These are phyloP conservation scores for Colossoma macropomum DNA, from an alignment of 2,113 vertebrate genomes.

Conservation along the genomic window DNA sequence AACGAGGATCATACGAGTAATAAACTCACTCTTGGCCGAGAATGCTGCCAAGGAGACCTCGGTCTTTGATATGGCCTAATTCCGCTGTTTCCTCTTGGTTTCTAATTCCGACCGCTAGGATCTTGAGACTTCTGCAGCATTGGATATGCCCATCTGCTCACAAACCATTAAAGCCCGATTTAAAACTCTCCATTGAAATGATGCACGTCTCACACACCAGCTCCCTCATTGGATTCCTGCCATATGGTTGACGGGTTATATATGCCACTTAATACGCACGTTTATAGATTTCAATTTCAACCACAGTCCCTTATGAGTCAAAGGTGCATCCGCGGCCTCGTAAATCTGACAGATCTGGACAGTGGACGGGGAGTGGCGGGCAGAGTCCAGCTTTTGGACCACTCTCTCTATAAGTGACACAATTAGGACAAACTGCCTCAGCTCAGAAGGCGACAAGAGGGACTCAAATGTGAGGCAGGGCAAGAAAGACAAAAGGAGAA, in stretches of 20 bases:
- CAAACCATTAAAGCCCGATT: constrained; percentile 22
- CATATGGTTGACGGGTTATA: constrained; percentile 15
- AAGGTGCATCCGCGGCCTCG: constrained; percentile 16
- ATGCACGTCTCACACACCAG: constrained; percentile 25
- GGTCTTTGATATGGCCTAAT: constrained; percentile 31
- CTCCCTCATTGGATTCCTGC: constrained; percentile 19
- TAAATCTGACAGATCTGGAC: neutral
- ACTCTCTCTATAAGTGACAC: constrained; percentile 27
- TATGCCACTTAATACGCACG: constrained; percentile 26
- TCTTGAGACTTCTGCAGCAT: neutral
- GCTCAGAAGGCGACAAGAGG: constrained; percentile 17
- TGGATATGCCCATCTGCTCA: neutral
- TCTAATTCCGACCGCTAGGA: constrained; percentile 20
- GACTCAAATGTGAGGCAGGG: neutral
- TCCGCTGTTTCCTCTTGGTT: constrained; percentile 34
- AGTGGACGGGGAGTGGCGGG: no score
- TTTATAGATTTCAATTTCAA: constrained; percentile 41
- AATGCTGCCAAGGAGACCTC: constrained; percentile 27
- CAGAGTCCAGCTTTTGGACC: constrained; percentile 11
- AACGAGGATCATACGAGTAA: constrained; percentile 49
- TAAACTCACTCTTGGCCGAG: constrained; percentile 45
- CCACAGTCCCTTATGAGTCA: constrained; percentile 37
- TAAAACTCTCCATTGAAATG: constrained; percentile 36
- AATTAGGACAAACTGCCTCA: constrained; percentile 34
- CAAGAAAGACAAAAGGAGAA: neutral